Percentiles rank a stretch among this genome's conserved stretches.
phyloP scores from a whole-genome alignment of 2,888 invertebrate genomes.

The Criorhina ranunculi region DNA sequence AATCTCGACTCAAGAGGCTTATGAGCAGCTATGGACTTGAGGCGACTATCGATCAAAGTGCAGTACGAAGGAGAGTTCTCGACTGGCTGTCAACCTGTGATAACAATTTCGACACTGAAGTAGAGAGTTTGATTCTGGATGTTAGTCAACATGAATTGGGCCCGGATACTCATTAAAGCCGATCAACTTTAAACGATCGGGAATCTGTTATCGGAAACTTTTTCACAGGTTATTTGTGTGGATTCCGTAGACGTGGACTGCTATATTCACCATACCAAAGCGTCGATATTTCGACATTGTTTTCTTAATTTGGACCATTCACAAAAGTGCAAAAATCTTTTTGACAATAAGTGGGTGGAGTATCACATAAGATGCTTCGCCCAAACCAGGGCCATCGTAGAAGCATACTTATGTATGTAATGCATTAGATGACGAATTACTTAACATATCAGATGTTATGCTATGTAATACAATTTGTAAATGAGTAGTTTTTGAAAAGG shows the following conservation, averaged over 20 bases:
- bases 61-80: conserved; percentile 87
- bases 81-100: conserved; percentile 89
- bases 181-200: conserved; percentile 11
- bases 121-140: conserved; percentile 82
- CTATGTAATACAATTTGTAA: conserved; percentile 48
- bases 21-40: conserved; percentile 88
- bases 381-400: conserved; percentile 58
- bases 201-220: conserved; percentile 58
- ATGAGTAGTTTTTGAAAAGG: conserved; percentile 23
- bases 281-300: conserved; percentile 46
- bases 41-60: conserved; percentile 87
- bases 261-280: conserved; percentile 27
- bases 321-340: conserved; percentile 56
- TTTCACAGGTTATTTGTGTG: conserved; percentile 46
- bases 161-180: conserved; percentile 26
- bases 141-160: conserved; percentile 61
- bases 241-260: conserved; percentile 12
- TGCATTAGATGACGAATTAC: conserved; percentile 27
- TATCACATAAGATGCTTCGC: conserved; percentile 45
- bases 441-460: conserved; percentile 62
- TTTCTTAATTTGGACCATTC: conserved; percentile 71
- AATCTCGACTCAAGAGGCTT: conserved; percentile 85
- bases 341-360: conserved; percentile 72
- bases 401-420: conserved; percentile 47
- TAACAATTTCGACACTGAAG: conserved; percentile 82